These are phyloP conservation scores for Drosophila meridiana DNA, from an alignment of 2,888 invertebrate species.

Conservation along the genomic window DNA sequence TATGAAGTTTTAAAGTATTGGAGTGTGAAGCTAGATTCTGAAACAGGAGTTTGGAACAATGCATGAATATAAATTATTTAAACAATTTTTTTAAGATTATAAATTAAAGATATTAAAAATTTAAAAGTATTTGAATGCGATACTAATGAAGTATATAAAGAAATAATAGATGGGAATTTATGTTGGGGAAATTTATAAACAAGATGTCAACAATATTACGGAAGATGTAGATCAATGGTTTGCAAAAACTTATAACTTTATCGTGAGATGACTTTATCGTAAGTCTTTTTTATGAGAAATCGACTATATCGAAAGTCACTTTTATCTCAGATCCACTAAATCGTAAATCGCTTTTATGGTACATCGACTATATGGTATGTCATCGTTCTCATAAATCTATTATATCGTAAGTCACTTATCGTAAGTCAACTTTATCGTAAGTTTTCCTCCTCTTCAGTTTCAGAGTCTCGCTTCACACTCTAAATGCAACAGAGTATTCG, in stretches of 20 bases:
- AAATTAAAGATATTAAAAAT: not conserved
- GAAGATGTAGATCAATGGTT: not conserved
- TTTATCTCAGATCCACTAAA: too few species aligned
- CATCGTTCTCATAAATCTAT: too few species aligned
- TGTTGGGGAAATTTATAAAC: not conserved
- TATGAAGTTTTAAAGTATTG: not conserved
- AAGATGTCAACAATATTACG: not conserved
- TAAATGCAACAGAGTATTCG: constrained; percentile 52
- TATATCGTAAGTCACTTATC: too few species aligned
- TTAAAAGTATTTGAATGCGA: not conserved
- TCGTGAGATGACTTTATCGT: not conserved
- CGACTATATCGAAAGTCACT: too few species aligned
- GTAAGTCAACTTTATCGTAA: not conserved
- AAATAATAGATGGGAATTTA: not conserved
- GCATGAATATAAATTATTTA: not conserved
- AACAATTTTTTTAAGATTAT: not conserved
- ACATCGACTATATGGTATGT: too few species aligned
- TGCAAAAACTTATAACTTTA: not conserved
- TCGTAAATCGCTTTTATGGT: too few species aligned
- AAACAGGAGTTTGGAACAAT: not conserved
- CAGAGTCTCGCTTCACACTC: not conserved
- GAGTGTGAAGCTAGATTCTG: not conserved
- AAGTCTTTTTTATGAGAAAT: too few species aligned
- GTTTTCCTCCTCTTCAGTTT: not conserved
- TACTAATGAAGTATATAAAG: not conserved